Conservation (phyloP, 64 coral and sea anemone species). For the Montipora sp. region DNA sequence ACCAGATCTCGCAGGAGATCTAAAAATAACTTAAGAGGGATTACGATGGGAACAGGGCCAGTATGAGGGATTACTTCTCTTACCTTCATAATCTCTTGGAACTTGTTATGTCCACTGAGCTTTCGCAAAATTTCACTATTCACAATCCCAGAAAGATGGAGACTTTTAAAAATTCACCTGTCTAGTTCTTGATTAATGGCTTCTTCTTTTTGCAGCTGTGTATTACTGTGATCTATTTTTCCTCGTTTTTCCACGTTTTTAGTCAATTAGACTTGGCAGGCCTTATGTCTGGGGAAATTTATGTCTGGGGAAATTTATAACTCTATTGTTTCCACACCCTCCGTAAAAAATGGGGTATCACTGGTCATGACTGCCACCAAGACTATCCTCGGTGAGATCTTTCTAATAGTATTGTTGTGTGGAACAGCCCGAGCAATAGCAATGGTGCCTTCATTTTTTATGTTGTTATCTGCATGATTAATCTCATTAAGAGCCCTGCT, state of each 20-base stretch:
- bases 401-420: constrained; percentile 66
- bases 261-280: constrained; percentile 40
- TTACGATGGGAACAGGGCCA: too few species aligned
- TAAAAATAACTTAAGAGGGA: too few species aligned
- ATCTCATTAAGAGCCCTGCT: constrained; percentile 81
- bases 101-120: too few species aligned
- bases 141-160: too few species aligned
- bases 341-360: constrained; percentile 69
- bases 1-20: too few species aligned
- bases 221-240: constrained; percentile 32
- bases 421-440: constrained; percentile 76
- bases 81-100: too few species aligned
- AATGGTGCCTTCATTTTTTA: constrained; percentile 58
- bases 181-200: constrained; percentile 68
- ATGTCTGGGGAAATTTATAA: constrained; percentile 24
- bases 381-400: constrained; percentile 82
- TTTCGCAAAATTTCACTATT: too few species aligned
- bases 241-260: constrained; percentile 47
- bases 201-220: constrained; percentile 87
- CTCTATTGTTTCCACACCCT: constrained; percentile 71
- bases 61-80: too few species aligned
- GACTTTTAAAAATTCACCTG: constrained; percentile 24
- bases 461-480: constrained; percentile 83
- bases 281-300: constrained; percentile 14
- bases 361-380: constrained; percentile 82